Evolutionary conservation across 2,888 invertebrate species (phyloP).

Genomic region (Protodeltote pygarga): DNA sequence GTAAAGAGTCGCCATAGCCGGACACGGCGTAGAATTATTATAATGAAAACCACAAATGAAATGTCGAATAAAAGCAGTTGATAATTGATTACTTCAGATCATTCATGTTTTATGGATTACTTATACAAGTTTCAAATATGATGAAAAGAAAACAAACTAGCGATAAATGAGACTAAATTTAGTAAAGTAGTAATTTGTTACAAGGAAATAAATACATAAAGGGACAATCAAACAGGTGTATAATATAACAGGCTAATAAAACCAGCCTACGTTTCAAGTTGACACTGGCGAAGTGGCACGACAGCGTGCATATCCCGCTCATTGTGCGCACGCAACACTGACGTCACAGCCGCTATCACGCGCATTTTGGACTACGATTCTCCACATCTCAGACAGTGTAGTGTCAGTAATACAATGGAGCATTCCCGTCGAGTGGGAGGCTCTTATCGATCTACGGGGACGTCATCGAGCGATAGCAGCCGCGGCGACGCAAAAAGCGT

Average conservation of each 20-base stretch:
- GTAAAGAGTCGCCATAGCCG: too few relatives aligned
- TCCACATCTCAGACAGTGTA: slow-evolving; percentile 83
- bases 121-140: too few relatives aligned
- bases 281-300: slow-evolving; percentile 43
- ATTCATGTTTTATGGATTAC: too few relatives aligned
- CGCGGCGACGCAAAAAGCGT: slow-evolving; percentile 84
- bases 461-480: slow-evolving; percentile 85
- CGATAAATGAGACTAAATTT: too few relatives aligned
- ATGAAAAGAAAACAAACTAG: too few relatives aligned
- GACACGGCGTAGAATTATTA: too few relatives aligned
- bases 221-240: slow-evolving; percentile 38
- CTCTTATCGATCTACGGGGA: slow-evolving; percentile 86
- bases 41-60: too few relatives aligned
- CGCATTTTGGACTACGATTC: slow-evolving; percentile 78
- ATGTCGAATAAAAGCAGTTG: too few relatives aligned
- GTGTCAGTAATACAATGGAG: slow-evolving; percentile 84
- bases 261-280: slow-evolving; percentile 38
- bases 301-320: slow-evolving; percentile 37
- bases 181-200: not conserved
- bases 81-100: too few relatives aligned
- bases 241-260: slow-evolving; percentile 39
- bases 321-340: slow-evolving; percentile 55
- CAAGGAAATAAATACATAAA: slow-evolving; percentile 16
- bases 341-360: slow-evolving; percentile 61
- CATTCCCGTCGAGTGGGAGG: slow-evolving; percentile 82